Evolutionary conservation across 92 coral and sea anemone species (phyloP), one percentile per base, ranked within the genome.

Genomic region (Scolanthus callimorphus): DNA sequence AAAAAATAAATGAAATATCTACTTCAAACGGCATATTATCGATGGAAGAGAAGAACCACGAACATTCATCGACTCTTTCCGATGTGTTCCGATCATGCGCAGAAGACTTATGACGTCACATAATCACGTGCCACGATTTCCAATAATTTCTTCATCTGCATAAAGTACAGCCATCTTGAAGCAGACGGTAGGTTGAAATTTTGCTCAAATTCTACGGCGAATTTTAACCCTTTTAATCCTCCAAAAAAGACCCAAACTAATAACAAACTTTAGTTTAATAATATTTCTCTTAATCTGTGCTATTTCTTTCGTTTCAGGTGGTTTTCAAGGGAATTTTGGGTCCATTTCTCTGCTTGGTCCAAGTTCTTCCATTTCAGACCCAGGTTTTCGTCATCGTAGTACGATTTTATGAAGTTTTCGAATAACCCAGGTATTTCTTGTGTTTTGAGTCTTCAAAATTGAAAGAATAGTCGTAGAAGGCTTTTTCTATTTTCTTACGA

Each of bases 341-440:
- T 12, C 27, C 34, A n/a, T 47, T 27, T 69, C 30, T 70, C 20
- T 27, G 20, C 34, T 60, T 43, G 15, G n/a, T 23, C 75, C 37
- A 68, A 59, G 65, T 59, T 59, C 34, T n/a, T 23, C 31, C 64
- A 55, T 68, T 68, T 6, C 48, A 24, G 23, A 44, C 27, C 29
- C 29, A n/a, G n/a, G 64, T 55, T 68, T 68, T 68, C 75, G 75
- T 68, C 75, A 68, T 68, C 65, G 52, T 31, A 58, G 48, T 63
- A 68, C 75, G 65, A 68, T 68, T 68, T 68, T 68, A 68, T 68
- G 75, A 68, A 68, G 75, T 67, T 67, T 49, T 68, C 75, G 46
- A 68, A 57, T 68, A 46, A 39, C 37, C 55, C 75, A 68, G 75
- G 75, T 68, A 68, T 20, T 46, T 46, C 52, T 46, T 6, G 41